phyloP scores from a whole-genome alignment of 2,888 invertebrate genomes.

The Spodoptera exigua region DNA sequence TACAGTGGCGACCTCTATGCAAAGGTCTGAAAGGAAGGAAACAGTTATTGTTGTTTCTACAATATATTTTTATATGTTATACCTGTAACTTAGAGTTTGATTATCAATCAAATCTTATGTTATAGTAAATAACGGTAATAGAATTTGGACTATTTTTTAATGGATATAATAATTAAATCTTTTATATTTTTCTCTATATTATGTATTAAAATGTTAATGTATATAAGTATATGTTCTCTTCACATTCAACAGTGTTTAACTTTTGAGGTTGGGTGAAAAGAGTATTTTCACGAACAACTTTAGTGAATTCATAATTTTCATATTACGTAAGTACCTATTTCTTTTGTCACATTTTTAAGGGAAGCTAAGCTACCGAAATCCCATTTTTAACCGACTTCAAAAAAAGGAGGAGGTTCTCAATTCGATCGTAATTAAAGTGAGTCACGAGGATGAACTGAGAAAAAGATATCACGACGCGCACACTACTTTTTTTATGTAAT shows the following conservation, averaged over 20 bases:
- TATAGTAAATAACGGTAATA: conserved; percentile 49
- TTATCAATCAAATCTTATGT: conserved; percentile 38
- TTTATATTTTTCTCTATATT: conserved; percentile 39
- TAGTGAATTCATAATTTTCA: background rate
- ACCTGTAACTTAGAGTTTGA: conserved; percentile 34
- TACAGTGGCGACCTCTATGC: no score
- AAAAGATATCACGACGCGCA: no score
- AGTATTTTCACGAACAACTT: background rate
- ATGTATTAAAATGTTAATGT: conserved; percentile 2
- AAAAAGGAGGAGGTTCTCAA: no score
- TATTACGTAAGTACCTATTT: background rate
- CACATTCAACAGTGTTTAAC: conserved; percentile 56
- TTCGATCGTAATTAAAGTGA: no score
- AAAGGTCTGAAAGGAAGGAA: no score
- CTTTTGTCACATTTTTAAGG: background rate
- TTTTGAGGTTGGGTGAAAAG: conserved; percentile 33
- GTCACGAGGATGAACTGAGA: no score
- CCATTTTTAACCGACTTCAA: no score
- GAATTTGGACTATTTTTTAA: conserved; percentile 53
- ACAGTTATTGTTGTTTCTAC: conserved; percentile 24
- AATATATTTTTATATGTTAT: conserved; percentile 6
- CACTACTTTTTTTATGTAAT: no score
- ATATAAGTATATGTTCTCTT: conserved; percentile 25
- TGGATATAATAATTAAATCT: conserved; percentile 31
- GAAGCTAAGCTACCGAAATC: no score